Percentiles rank a stretch among this genome's conserved stretches.
Evolutionary conservation across 2,888 invertebrate genomes (phyloP).

Genomic region (Tinea pellionella): DNA sequence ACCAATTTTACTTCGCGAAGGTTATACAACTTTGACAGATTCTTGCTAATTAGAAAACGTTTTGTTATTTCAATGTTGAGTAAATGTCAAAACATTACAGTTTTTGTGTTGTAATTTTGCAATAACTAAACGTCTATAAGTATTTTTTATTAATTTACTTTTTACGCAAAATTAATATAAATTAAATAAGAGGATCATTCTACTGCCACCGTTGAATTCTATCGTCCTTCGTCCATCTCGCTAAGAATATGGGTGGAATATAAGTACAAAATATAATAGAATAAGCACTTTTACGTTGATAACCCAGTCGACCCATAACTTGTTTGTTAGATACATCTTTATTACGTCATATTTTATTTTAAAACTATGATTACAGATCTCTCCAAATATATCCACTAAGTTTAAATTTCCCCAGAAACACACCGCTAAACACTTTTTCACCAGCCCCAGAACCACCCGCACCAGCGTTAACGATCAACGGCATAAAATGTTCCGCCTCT

Average conservation of each 20-base stretch:
- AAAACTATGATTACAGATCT: neutral
- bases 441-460: conserved; percentile 28
- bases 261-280: too few species aligned
- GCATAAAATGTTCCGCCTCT: conserved; percentile 37
- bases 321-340: too few species aligned
- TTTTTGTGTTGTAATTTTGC: neutral
- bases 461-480: conserved; percentile 31
- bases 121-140: neutral
- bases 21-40: neutral
- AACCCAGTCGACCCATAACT: too few species aligned
- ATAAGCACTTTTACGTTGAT: too few species aligned
- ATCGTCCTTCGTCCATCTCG: too few species aligned
- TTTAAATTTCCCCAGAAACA: conserved; percentile 26
- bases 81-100: too few species aligned
- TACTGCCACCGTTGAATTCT: too few species aligned
- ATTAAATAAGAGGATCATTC: too few species aligned
- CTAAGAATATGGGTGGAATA: too few species aligned
- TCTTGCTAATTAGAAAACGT: neutral
- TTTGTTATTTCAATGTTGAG: neutral
- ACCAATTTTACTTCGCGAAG: neutral
- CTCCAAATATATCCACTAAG: conserved; percentile 34
- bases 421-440: conserved; percentile 26
- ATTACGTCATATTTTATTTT: too few species aligned
- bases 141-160: too few species aligned
- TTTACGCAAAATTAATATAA: too few species aligned